Evolutionary conservation across 2,888 invertebrate species (phyloP).

Genomic region (Conops quadrifasciatus): DNA sequence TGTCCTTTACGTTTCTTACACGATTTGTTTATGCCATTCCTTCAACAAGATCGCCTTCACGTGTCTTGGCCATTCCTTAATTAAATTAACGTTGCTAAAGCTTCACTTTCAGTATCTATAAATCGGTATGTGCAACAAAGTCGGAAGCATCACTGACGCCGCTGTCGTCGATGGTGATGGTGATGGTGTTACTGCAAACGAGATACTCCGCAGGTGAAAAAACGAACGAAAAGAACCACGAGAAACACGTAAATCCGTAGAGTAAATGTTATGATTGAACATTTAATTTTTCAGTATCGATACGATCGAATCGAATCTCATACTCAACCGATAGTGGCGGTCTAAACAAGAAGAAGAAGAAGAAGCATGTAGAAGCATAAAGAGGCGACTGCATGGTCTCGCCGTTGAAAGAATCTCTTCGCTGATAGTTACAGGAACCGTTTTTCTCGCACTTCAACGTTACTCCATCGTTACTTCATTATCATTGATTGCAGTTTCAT

Average conservation of each 20-base stretch:
- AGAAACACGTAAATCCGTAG: background rate
- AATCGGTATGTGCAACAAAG: background rate
- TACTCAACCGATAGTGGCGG: background rate
- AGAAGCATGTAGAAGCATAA: background rate
- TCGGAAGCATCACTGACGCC: background rate
- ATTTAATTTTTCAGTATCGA: constrained; percentile 18
- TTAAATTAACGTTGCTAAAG: constrained; percentile 20
- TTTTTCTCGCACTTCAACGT: too few species aligned
- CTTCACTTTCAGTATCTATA: background rate
- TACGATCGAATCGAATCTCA: too few species aligned
- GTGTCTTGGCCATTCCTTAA: constrained; percentile 19
- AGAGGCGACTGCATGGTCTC: background rate
- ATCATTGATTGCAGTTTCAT: constrained; percentile 13
- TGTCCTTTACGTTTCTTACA: background rate
- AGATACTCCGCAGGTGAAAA: constrained; percentile 30
- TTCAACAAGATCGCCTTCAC: too few species aligned
- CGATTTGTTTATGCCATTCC: constrained; percentile 1
- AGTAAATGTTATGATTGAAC: constrained; percentile 32
- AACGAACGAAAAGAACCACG: constrained; percentile 8
- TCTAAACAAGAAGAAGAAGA: background rate
- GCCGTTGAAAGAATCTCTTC: too few species aligned
- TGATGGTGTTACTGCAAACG: background rate
- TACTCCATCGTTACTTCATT: background rate
- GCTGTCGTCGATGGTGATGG: background rate
- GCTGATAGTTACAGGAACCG: too few species aligned